These are phyloP conservation scores for Orchestia grillus DNA, from an alignment of 1,140 invertebrate species.

Conservation along the genomic window DNA sequence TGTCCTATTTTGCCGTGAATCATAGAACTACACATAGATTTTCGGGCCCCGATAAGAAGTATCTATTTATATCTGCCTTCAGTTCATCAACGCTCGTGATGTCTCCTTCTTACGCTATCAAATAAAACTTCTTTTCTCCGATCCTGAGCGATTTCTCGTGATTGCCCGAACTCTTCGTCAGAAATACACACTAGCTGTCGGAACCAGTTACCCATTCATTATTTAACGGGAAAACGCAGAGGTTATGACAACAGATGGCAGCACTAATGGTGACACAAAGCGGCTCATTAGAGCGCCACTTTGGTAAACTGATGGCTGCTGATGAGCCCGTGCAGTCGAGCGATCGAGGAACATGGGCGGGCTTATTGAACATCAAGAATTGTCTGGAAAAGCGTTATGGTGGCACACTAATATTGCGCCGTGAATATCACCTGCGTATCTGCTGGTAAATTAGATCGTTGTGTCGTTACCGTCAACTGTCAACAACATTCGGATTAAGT, in stretches of 20 bases:
- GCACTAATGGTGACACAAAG: slow-evolving; percentile 4
- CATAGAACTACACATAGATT: too few species aligned
- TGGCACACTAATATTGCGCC: neutral
- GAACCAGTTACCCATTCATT: neutral
- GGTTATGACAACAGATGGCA: slow-evolving; percentile 46
- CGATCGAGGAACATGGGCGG: neutral
- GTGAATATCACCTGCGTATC: neutral
- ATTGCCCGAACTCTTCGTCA: neutral
- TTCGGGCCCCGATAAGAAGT: too few species aligned
- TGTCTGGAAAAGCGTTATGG: neutral
- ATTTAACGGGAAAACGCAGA: neutral
- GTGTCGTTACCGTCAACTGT: too few species aligned
- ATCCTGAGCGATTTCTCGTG: neutral
- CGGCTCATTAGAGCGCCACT: slow-evolving; percentile 22
- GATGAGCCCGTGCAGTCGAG: neutral
- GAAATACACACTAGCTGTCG: neutral
- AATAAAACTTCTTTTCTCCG: neutral
- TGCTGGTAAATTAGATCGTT: too few species aligned
- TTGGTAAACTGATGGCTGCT: slow-evolving; percentile 19
- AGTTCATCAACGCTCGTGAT: neutral
- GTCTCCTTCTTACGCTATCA: neutral
- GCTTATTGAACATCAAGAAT: neutral
- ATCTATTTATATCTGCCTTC: too few species aligned
- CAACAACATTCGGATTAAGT: too few species aligned
- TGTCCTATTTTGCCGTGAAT: too few species aligned